Evolutionary conservation across 2,797 vertebrate species (phyloP).

Genomic region (Sorex maritimensis): DNA sequence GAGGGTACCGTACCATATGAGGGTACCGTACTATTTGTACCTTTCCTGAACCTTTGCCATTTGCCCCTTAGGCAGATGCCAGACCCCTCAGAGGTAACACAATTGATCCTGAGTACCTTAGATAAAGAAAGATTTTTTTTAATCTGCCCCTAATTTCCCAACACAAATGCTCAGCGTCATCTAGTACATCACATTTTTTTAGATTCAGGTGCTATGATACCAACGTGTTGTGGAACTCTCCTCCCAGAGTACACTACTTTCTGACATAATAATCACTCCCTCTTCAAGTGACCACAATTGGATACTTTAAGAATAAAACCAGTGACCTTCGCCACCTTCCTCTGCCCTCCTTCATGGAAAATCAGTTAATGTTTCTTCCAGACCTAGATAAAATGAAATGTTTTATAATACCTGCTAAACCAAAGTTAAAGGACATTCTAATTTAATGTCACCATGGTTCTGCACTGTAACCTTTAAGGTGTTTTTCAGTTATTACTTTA

Average conservation of each 20-base stretch:
- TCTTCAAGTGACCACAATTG: not conserved
- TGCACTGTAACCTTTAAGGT: not conserved
- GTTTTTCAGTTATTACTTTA: not conserved
- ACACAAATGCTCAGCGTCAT: not conserved
- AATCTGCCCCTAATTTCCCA: not conserved
- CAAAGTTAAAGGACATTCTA: slow-evolving; percentile 30
- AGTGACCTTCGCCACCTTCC: not conserved
- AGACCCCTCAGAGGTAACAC: not conserved
- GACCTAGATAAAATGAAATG: slow-evolving; percentile 34
- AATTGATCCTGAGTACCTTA: slow-evolving; percentile 44
- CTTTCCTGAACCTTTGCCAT: not conserved
- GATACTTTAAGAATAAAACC: slow-evolving; percentile 62
- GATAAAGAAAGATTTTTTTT: slow-evolving; percentile 10
- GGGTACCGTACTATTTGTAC: too few relatives aligned
- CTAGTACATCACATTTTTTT: slow-evolving; percentile 6
- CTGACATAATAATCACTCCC: not conserved
- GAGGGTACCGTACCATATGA: not conserved
- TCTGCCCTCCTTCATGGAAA: not conserved
- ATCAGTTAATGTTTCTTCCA: slow-evolving; percentile 58
- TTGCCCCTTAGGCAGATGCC: not conserved
- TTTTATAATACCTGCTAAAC: slow-evolving; percentile 21
- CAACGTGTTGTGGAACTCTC: slow-evolving; percentile 5
- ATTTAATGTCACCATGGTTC: slow-evolving; percentile 15
- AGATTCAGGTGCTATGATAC: not conserved
- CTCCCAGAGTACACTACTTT: not conserved